Percentiles rank a stretch among this genome's conserved stretches.
Conservation (phyloP, 2,888 invertebrate species). For the Nasonia oneida region DNA sequence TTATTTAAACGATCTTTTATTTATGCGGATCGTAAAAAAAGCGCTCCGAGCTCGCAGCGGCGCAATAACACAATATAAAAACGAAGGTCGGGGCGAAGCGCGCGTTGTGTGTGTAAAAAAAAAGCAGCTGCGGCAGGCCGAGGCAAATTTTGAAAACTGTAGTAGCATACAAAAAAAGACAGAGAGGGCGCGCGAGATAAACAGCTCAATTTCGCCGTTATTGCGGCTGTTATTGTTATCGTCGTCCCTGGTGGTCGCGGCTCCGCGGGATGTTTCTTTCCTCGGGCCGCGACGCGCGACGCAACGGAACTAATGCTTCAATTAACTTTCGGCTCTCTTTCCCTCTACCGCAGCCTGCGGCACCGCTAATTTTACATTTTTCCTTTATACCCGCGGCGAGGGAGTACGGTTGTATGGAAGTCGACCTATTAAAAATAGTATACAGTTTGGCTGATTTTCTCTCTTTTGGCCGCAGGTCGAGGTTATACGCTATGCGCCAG, state of each 20-base stretch:
- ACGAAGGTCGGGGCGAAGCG: not conserved
- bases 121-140: not conserved
- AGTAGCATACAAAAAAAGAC: not conserved
- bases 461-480: no score
- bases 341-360: not conserved
- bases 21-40: no score
- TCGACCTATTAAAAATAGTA: no score
- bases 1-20: not conserved
- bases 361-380: slow-evolving; percentile 39
- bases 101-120: not conserved
- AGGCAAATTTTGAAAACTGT: slow-evolving; percentile 33
- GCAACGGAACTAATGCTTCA: slow-evolving; percentile 39
- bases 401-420: no score
- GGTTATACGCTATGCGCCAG: no score
- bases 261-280: slow-evolving; percentile 38
- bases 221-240: slow-evolving; percentile 49
- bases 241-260: slow-evolving; percentile 38
- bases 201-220: slow-evolving; percentile 52
- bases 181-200: slow-evolving; percentile 37
- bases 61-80: not conserved
- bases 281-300: not conserved
- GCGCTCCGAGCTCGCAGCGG: no score
- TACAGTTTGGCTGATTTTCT: no score
- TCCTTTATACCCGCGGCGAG: not conserved
- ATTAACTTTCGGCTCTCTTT: slow-evolving; percentile 28